Base-by-base conservation (phyloP, 2,113 vertebrate genomes). In the Zootoca vivipara region DNA sequence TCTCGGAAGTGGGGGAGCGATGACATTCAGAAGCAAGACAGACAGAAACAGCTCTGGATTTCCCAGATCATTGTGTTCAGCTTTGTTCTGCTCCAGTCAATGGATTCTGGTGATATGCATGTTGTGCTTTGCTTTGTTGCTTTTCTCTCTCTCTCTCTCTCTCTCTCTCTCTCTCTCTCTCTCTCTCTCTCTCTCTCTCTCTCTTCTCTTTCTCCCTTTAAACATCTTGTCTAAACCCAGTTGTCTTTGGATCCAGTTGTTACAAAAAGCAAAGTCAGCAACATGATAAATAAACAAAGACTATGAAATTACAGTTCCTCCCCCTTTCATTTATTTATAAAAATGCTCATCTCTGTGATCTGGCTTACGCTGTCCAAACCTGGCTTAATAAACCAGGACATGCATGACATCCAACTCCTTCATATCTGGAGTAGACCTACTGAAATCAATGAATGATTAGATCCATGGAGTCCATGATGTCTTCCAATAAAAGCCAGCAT, bases 221-320 rank as follows among this genome's bases (percentile, higher is more conserved):
- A 28, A 89, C 87, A 40, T 26, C 77, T 82, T 82, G 82, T 91
- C 90, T 83, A 81, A 93, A 78, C 35, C 65, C 88, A 93, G 5
- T 93, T 87, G 85, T 87, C 87, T 94, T 88, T 90, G 87, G 73
- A 87, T 90, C 40, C 40, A 40, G 82, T 58, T 87, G 22, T 79
- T 24, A 42, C 13, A 82, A 30, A 77, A 92, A 91, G 65, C 64
- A 16, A 10, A 86, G 84, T 89, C 78, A 84, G 28, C 78, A 85
- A 88, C 90, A 58, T 69, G 64, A 93, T 87, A 58, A 93, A 90
- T 82, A 93, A 87, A 93, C n/a, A 86, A 75, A 83, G 83, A 1
- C 18, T 89, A 30, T 78, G 85, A 20, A 90, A 22, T 74, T 88
- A 2, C 8, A 81, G 7, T 42, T 1, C 8, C 2, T 2, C 46